A percentile compares a stretch with the other conserved stretches of the same genome.
phyloP scores from a whole-genome alignment of 2,113 vertebrate genomes.

The Brachirus orientalis region DNA sequence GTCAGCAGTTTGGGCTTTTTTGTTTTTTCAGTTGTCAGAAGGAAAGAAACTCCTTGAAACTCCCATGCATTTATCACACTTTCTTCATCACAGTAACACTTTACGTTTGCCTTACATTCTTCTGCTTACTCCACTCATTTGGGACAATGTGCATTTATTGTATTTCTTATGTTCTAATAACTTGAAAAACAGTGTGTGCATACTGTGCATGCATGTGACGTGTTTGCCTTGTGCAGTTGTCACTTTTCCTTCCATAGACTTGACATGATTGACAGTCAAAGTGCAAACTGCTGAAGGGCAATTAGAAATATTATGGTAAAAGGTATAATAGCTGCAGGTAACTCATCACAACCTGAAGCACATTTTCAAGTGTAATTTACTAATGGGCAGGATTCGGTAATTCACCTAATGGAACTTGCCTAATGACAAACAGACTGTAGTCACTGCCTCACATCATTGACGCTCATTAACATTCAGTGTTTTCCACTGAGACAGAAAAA shows the following conservation, averaged over 20 bases:
- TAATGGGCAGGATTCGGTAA: slow-evolving; percentile 27
- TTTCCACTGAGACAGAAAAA: slow-evolving; percentile 8
- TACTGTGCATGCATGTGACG: too few relatives aligned
- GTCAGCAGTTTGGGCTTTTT: slow-evolving; percentile 2
- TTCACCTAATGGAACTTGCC: slow-evolving; percentile 26
- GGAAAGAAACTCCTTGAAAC: too few relatives aligned
- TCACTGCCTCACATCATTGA: neutral
- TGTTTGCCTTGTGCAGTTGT: neutral
- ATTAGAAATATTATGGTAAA: neutral
- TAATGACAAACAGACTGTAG: slow-evolving; percentile 11
- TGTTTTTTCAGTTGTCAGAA: neutral
- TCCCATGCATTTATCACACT: neutral
- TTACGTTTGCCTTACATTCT: too few relatives aligned
- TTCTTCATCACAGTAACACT: too few relatives aligned
- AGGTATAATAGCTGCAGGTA: slow-evolving; percentile 30
- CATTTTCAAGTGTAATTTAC: slow-evolving; percentile 21
- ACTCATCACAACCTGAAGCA: neutral
- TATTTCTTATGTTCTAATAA: neutral
- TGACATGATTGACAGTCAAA: neutral
- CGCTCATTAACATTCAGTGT: neutral
- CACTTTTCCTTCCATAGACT: neutral
- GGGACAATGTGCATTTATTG: too few relatives aligned
- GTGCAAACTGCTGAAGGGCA: neutral
- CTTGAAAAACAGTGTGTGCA: neutral
- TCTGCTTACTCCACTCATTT: too few relatives aligned